These are phyloP conservation scores for Willisornis vidua DNA, from an alignment of 2,113 vertebrate species.

Conservation along the genomic window DNA sequence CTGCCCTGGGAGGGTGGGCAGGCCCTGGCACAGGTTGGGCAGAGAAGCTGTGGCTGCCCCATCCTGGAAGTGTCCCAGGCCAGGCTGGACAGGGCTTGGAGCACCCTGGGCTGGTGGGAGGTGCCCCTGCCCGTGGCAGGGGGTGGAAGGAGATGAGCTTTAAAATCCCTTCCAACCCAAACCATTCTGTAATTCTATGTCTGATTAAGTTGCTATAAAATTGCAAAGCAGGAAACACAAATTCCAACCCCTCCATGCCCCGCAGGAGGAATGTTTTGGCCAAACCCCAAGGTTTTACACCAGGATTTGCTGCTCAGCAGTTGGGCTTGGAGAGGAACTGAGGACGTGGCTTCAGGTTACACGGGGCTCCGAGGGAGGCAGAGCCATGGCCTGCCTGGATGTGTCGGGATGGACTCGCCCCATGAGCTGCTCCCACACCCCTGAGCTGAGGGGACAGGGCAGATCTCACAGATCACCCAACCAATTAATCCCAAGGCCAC, in stretches of 20 bases:
- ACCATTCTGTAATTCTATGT: neutral
- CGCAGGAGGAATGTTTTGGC: neutral
- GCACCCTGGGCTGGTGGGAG: accelerated
- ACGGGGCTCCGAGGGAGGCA: neutral
- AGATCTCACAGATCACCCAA: neutral
- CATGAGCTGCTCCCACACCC: neutral
- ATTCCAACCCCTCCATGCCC: neutral
- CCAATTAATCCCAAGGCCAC: neutral
- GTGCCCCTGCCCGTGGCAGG: neutral
- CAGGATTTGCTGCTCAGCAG: neutral
- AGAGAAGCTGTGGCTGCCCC: neutral
- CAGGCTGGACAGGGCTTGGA: neutral
- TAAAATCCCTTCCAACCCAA: neutral
- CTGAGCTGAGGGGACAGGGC: accelerated
- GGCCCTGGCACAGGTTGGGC: neutral
- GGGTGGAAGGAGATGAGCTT: neutral
- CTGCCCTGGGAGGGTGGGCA: neutral
- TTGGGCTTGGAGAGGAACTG: neutral
- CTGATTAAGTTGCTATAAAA: neutral
- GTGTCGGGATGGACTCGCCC: neutral
- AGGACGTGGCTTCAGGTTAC: neutral
- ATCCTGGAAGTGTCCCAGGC: neutral
- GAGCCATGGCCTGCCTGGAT: neutral
- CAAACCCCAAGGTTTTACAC: neutral
- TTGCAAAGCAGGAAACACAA: neutral